These are phyloP conservation scores for Microctonus brassicae DNA, from an alignment of 2,888 invertebrate species.

Conservation along the genomic window DNA sequence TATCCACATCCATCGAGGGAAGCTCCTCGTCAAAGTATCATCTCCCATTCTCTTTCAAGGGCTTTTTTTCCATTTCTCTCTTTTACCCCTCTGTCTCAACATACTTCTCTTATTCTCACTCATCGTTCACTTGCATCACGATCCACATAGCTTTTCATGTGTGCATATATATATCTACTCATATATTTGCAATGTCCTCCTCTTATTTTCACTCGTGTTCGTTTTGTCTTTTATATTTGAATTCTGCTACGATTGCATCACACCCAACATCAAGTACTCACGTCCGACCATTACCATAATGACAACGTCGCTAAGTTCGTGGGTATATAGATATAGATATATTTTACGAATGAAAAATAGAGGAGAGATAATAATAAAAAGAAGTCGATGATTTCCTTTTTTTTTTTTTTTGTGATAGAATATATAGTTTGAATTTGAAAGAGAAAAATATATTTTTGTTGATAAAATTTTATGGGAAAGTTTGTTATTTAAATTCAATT, in stretches of 20 bases:
- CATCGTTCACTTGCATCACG: too few relatives aligned
- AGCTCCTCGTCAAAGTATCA: conserved; percentile 47
- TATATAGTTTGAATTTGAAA: too few relatives aligned
- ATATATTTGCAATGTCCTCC: conserved; percentile 1
- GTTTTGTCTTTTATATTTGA: conserved; percentile 10
- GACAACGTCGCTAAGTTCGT: conserved; percentile 34
- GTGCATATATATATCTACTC: background rate
- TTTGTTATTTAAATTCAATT: background rate
- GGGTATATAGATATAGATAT: background rate
- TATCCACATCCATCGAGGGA: conserved; percentile 29
- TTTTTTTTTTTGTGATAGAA: too few relatives aligned
- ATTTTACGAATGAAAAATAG: too few relatives aligned
- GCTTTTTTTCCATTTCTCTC: conserved; percentile 36
- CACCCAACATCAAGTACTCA: conserved; percentile 23
- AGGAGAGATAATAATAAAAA: too few relatives aligned
- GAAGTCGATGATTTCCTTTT: too few relatives aligned
- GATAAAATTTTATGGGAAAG: background rate
- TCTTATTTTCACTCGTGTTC: conserved; percentile 8
- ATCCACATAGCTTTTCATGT: background rate
- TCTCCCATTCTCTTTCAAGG: conserved; percentile 49
- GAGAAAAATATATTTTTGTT: background rate
- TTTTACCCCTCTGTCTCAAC: conserved; percentile 4
- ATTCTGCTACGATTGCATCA: conserved; percentile 3
- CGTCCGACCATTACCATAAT: conserved; percentile 36
- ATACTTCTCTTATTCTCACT: too few relatives aligned